Evolutionary conservation across 2,113 vertebrate genomes (phyloP).

Genomic region (Calonectris borealis): DNA sequence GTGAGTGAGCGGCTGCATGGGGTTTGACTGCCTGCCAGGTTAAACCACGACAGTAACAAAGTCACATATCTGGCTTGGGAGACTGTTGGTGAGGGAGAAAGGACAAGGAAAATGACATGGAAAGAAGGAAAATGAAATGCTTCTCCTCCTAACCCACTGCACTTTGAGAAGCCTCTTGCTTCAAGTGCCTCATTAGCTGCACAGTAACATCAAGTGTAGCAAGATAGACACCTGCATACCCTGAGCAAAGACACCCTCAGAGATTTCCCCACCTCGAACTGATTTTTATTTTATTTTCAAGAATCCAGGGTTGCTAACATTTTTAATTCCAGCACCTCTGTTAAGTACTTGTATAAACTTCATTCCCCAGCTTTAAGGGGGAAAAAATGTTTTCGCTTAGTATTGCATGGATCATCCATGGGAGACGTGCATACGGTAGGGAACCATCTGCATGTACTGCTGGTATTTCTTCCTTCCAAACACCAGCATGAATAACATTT

Average conservation of each 20-base stretch:
- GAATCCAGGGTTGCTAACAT: neutral
- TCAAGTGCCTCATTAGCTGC: neutral
- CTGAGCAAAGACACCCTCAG: neutral
- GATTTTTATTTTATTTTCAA: neutral
- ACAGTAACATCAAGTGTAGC: neutral
- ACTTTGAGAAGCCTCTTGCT: neutral
- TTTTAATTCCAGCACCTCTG: neutral
- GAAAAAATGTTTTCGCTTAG: neutral
- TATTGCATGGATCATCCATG: too few relatives aligned
- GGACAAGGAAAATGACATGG: neutral
- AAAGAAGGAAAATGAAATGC: neutral
- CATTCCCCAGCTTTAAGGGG: neutral
- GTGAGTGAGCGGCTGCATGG: too few relatives aligned
- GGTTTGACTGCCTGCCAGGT: too few relatives aligned
- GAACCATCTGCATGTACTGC: neutral
- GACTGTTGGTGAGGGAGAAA: neutral
- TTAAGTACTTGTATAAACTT: neutral
- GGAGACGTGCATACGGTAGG: accelerated
- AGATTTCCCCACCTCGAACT: neutral
- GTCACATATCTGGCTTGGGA: neutral
- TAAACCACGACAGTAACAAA: neutral
- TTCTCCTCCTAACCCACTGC: neutral
- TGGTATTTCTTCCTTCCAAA: neutral
- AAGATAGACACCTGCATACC: neutral
- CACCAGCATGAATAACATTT: neutral